Evolutionary conservation across 2,797 vertebrate genomes (phyloP).

Genomic region (Catamblyrhynchus diadema): DNA sequence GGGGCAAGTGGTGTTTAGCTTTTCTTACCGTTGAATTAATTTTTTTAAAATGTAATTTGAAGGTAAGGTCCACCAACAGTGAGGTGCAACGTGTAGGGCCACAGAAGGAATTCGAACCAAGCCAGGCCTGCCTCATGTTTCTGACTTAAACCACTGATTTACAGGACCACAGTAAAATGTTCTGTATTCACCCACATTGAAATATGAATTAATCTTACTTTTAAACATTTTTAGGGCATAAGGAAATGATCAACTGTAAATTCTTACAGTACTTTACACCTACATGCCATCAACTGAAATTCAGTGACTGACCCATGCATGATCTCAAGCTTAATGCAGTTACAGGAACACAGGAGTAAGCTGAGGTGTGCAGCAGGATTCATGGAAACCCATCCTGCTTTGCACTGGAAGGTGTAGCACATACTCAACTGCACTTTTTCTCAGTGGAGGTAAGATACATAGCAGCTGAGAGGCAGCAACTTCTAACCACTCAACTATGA

Average conservation of each 20-base stretch:
- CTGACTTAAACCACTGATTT: not conserved
- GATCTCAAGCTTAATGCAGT: not conserved
- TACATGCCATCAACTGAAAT: not conserved
- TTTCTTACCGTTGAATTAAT: not conserved
- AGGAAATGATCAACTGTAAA: not conserved
- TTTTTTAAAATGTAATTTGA: not conserved
- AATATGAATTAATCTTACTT: not conserved
- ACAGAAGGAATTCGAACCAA: not conserved
- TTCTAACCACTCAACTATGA: not conserved
- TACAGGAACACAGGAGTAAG: not conserved
- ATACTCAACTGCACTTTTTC: fast-evolving
- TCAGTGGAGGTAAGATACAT: not conserved
- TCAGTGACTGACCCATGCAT: not conserved
- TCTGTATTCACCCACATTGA: not conserved
- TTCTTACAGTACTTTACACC: not conserved
- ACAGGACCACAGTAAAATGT: not conserved
- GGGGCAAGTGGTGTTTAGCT: not conserved
- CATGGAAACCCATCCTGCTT: not conserved
- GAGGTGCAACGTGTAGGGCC: fast-evolving
- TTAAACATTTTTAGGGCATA: not conserved
- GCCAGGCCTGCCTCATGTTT: not conserved
- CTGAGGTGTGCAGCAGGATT: not conserved
- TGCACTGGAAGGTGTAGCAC: not conserved
- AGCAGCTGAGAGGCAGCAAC: not conserved
- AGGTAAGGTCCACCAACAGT: not conserved